Conservation (phyloP, 1,140 invertebrate genomes). For the Popillia japonica region DNA sequence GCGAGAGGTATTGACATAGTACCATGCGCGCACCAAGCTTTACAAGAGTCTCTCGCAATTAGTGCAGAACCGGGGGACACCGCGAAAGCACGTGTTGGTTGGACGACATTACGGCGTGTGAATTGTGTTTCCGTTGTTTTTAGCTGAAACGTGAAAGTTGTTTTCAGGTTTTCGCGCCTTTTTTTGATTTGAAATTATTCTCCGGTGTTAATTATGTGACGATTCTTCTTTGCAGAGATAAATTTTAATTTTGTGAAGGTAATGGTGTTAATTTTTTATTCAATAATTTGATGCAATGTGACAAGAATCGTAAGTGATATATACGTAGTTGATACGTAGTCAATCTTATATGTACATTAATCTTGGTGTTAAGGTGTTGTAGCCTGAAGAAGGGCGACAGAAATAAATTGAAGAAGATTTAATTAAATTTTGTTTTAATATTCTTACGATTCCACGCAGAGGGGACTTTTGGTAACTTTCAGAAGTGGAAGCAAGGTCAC, state of each 20-base stretch:
- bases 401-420: neutral
- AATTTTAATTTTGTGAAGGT: slow-evolving; percentile 6
- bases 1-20: neutral
- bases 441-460: too few species aligned
- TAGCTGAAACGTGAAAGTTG: neutral
- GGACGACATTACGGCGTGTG: neutral
- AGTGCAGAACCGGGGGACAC: neutral
- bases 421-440: too few species aligned
- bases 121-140: neutral
- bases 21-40: neutral
- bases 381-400: neutral
- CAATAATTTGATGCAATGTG: too few species aligned
- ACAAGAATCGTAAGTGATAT: too few species aligned
- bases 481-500: too few species aligned
- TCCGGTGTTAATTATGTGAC: slow-evolving; percentile 1
- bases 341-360: neutral
- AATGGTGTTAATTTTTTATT: neutral
- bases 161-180: neutral
- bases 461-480: too few species aligned
- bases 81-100: neutral
- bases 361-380: neutral
- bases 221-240: neutral
- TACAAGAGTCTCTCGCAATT: neutral
- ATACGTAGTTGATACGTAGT: neutral
- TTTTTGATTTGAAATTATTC: neutral